A percentile compares a stretch with the other conserved stretches of the same genome.
Evolutionary conservation across 2,797 vertebrate genomes (phyloP).

Genomic region (Sebastes minor): DNA sequence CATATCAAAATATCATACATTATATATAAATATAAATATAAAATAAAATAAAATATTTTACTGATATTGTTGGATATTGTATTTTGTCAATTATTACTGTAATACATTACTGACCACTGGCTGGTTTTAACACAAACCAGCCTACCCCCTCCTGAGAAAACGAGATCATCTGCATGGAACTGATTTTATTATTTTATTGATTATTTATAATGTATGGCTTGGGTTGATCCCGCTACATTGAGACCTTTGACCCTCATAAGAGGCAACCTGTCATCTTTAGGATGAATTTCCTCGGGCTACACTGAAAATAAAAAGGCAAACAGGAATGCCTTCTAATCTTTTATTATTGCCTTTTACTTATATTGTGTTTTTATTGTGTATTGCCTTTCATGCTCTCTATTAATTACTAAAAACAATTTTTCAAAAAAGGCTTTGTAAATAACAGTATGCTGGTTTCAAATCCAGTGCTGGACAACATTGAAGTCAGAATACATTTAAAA

Average conservation of each 20-base stretch:
- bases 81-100: neutral
- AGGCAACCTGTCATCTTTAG: neutral
- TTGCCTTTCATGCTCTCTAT: neutral
- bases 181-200: conserved; percentile 7
- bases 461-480: neutral
- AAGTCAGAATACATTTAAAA: neutral
- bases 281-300: conserved; percentile 1
- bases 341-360: neutral
- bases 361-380: neutral
- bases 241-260: neutral
- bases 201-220: neutral
- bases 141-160: neutral
- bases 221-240: neutral
- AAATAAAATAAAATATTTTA: neutral
- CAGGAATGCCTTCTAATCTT: neutral
- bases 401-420: neutral
- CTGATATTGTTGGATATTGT: neutral
- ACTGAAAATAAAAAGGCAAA: neutral
- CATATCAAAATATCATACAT: neutral
- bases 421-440: neutral
- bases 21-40: neutral
- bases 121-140: neutral
- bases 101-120: neutral
- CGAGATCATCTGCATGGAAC: neutral
- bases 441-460: neutral